A percentile compares a stretch with the other conserved stretches of the same genome.
These are phyloP conservation scores for Cheilosia impressa DNA, from an alignment of 2,888 invertebrate species.

Conservation along the genomic window DNA sequence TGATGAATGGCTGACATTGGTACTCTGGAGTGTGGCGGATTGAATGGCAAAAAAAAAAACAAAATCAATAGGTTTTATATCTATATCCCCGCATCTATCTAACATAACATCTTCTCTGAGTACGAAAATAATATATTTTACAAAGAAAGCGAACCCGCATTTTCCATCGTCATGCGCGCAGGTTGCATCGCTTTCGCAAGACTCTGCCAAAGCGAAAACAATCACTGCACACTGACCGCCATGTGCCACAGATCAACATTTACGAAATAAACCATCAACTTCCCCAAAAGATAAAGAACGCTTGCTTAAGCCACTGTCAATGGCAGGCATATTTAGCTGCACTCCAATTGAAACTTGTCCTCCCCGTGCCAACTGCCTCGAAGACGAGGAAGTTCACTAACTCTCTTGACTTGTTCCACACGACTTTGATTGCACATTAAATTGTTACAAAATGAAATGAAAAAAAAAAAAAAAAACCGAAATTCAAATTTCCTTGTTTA, in stretches of 20 bases:
- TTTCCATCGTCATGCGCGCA: no score
- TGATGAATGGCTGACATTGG: no score
- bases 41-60: no score
- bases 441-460: slow-evolving; percentile 63
- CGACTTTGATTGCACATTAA: slow-evolving; percentile 62
- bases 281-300: slow-evolving; percentile 45
- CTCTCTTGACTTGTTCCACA: slow-evolving; percentile 31
- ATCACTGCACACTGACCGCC: not conserved
- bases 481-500: slow-evolving; percentile 52
- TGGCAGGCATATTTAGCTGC: slow-evolving; percentile 30
- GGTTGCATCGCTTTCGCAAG: no score
- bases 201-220: no score
- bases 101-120: no score
- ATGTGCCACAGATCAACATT: slow-evolving; percentile 16
- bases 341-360: slow-evolving; percentile 46
- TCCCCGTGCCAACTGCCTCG: slow-evolving; percentile 56
- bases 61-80: no score
- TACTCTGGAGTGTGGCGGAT: no score
- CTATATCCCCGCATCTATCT: no score
- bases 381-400: slow-evolving; percentile 60
- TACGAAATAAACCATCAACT: slow-evolving; percentile 41
- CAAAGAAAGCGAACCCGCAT: no score
- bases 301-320: not conserved
- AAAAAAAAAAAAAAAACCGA: not conserved
- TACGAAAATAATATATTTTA: no score